These are phyloP conservation scores for Sturmia bella DNA, from an alignment of 2,888 invertebrate species.

Conservation along the genomic window DNA sequence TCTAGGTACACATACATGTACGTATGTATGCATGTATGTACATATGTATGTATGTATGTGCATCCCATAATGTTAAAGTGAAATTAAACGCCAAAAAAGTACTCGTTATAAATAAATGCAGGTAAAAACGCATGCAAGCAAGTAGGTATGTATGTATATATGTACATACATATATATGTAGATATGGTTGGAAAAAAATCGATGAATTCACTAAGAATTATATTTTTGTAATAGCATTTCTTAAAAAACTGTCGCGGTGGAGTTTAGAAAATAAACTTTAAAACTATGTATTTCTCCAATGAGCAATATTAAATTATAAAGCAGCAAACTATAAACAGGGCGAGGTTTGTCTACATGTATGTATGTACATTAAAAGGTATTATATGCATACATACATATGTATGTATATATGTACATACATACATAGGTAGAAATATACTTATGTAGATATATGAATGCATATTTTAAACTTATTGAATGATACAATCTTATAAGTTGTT, in stretches of 20 bases:
- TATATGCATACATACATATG: neutral
- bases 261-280: too few relatives aligned
- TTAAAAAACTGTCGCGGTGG: too few relatives aligned
- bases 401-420: constrained; percentile 3
- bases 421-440: neutral
- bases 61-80: neutral
- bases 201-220: too few relatives aligned
- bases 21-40: neutral
- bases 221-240: too few relatives aligned
- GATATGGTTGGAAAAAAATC: neutral
- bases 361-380: neutral
- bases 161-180: constrained; percentile 1
- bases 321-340: too few relatives aligned
- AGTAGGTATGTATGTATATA: neutral
- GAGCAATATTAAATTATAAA: too few relatives aligned
- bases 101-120: too few relatives aligned
- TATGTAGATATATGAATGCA: neutral
- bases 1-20: neutral
- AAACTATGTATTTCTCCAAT: too few relatives aligned
- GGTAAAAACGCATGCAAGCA: neutral
- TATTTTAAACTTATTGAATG: neutral
- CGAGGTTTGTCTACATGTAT: neutral
- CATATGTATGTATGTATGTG: neutral
- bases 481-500: neutral
- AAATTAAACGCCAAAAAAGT: neutral